These are phyloP conservation scores for Fistularia commersonii DNA, from an alignment of 2,797 vertebrate species.

Conservation along the genomic window DNA sequence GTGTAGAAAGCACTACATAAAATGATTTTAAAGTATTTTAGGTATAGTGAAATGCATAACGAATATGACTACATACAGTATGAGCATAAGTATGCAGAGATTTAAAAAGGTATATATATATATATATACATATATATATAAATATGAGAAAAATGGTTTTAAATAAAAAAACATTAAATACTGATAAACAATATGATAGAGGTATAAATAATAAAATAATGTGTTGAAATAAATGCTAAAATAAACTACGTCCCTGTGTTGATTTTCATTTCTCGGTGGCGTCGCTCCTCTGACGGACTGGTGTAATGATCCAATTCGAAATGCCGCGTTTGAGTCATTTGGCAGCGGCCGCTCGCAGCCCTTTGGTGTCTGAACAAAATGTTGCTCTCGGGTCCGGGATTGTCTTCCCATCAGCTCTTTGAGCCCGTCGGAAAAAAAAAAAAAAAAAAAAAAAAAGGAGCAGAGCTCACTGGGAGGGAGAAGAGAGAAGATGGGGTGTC, in stretches of 20 bases:
- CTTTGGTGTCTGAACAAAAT: constrained; percentile 34
- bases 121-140: constrained; percentile 39
- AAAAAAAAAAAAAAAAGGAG: constrained; percentile 42
- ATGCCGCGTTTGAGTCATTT: constrained; percentile 47
- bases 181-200: constrained; percentile 72
- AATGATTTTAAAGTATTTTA: constrained; percentile 78
- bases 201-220: constrained; percentile 75
- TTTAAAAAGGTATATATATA: constrained; percentile 65
- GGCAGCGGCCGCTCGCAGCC: constrained; percentile 41
- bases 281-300: constrained; percentile 7
- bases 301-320: constrained; percentile 50
- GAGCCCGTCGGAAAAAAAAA: constrained; percentile 54
- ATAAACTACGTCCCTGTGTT: constrained; percentile 57
- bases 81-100: constrained; percentile 75
- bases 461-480: constrained; percentile 31
- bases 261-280: constrained; percentile 48
- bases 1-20: constrained; percentile 72
- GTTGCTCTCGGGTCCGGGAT: constrained; percentile 50
- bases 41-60: constrained; percentile 73
- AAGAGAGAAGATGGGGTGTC: constrained; percentile 50
- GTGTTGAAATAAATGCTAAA: constrained; percentile 80
- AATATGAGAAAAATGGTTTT: constrained; percentile 54
- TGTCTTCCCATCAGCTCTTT: constrained; percentile 51
- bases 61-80: constrained; percentile 70
- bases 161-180: constrained; percentile 71